phyloP scores from a whole-genome alignment of 2,888 invertebrate species.

The Seira sanloemensis region DNA sequence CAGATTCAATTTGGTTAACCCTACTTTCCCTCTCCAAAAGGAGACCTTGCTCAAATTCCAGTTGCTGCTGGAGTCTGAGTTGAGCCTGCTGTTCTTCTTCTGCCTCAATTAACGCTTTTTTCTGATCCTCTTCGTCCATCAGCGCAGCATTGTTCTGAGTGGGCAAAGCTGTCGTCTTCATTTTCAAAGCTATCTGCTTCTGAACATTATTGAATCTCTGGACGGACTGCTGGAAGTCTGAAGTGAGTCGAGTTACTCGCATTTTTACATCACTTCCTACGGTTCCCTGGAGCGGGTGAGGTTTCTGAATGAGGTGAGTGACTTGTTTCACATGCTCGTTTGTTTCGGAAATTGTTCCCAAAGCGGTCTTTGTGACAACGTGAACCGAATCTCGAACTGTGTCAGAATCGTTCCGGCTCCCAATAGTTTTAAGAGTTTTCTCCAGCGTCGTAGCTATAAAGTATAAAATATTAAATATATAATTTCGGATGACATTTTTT shows the following conservation, averaged over 20 bases:
- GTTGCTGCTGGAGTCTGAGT: conserved; percentile 77
- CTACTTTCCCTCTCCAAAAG: conserved; percentile 87
- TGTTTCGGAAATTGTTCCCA: conserved; percentile 84
- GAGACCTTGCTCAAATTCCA: conserved; percentile 88
- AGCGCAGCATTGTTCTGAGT: conserved; percentile 38
- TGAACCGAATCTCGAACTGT: conserved; percentile 80
- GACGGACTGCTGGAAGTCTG: conserved; percentile 87
- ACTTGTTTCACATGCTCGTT: conserved; percentile 85
- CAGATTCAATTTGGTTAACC: conserved; percentile 87
- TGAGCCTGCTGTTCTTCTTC: conserved; percentile 75
- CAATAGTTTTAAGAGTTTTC: conserved; percentile 84
- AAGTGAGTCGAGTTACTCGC: conserved; percentile 88
- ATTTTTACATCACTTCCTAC: conserved; percentile 78
- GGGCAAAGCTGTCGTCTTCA: conserved; percentile 69
- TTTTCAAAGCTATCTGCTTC: conserved; percentile 79
- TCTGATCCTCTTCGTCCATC: conserved; percentile 75
- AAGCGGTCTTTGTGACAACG: conserved; percentile 84
- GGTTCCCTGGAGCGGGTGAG: conserved; percentile 83
- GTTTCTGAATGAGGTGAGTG: conserved; percentile 82
- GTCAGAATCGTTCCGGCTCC: conserved; percentile 85
- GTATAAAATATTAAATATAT: not conserved
- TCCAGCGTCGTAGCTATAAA: conserved; percentile 78
- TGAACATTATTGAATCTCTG: conserved; percentile 87
- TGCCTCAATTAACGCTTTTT: conserved; percentile 74
- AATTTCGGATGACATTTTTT: too few relatives aligned